These are phyloP conservation scores for Formica selysi DNA, from an alignment of 1,140 invertebrate genomes.

Conservation along the genomic window DNA sequence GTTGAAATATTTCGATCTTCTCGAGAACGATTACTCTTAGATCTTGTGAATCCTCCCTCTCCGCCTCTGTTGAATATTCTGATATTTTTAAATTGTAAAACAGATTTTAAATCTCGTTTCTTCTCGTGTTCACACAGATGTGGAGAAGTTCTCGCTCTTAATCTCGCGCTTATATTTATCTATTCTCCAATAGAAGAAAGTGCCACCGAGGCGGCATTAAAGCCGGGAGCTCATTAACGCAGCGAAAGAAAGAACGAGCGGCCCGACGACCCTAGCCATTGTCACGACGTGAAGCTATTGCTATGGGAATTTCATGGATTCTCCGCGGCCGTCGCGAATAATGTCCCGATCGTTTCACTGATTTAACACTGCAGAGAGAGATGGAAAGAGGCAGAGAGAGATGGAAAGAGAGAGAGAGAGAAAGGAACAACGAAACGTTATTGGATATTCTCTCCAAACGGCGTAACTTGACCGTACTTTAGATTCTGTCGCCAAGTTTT, in stretches of 20 bases:
- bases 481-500: conserved; percentile 51
- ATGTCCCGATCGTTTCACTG: conserved; percentile 74
- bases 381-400: not conserved
- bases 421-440: conserved; percentile 51
- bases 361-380: conserved; percentile 67
- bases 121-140: not conserved
- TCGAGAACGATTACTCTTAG: not conserved
- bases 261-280: conserved; percentile 70
- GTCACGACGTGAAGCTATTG: conserved; percentile 72
- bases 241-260: conserved; percentile 71
- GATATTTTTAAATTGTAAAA: not conserved
- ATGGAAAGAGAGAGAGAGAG: not conserved
- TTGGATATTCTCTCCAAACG: conserved; percentile 71
- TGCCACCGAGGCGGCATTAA: conserved; percentile 52
- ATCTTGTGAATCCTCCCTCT: not conserved
- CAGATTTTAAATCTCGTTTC: conserved; percentile 15
- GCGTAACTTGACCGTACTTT: conserved; percentile 59
- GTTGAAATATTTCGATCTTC: not conserved
- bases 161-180: conserved; percentile 60
- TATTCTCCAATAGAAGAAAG: conserved; percentile 57
- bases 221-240: conserved; percentile 72
- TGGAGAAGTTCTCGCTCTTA: conserved; percentile 1
- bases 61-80: not conserved
- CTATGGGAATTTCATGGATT: conserved; percentile 77
- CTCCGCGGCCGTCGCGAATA: conserved; percentile 71